A percentile compares a stretch with the other conserved stretches of the same genome.
Conservation (phyloP, 2,113 vertebrate genomes). For the Elaphurus davidianus region DNA sequence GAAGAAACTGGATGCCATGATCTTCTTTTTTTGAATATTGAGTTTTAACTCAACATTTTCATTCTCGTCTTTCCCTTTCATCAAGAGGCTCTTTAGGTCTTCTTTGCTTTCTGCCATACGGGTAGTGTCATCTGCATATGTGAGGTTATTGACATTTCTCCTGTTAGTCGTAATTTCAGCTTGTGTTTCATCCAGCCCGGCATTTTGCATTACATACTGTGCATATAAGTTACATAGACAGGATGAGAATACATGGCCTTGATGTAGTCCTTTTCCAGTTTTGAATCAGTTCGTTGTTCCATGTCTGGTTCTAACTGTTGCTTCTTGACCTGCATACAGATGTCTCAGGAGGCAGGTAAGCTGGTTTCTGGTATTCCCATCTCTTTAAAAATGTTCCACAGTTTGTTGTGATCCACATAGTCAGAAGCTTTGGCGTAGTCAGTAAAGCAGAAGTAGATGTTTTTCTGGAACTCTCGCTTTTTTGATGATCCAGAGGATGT, state of each 20-base stretch:
- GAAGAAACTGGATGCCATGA: background rate
- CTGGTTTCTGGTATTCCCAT: background rate
- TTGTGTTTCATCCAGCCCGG: background rate
- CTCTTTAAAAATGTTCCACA: background rate
- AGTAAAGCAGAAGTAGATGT: background rate
- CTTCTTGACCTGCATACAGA: background rate
- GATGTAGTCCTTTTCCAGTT: background rate
- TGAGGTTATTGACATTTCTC: background rate
- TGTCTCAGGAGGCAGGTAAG: background rate
- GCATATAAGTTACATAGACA: background rate
- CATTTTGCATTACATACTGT: background rate
- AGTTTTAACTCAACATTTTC: background rate
- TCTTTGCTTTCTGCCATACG: background rate
- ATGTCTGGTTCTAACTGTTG: background rate
- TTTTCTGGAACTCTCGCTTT: background rate
- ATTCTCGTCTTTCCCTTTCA: no score
- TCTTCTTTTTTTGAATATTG: background rate
- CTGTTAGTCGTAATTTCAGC: background rate
- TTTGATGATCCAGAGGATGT: background rate
- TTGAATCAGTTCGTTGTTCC: background rate
- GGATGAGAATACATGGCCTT: background rate
- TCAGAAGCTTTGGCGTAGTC: background rate
- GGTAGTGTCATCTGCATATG: background rate
- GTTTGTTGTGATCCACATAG: background rate
- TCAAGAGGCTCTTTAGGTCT: background rate